phyloP scores from a whole-genome alignment of 2,113 vertebrate species.

The Arenaria interpres region DNA sequence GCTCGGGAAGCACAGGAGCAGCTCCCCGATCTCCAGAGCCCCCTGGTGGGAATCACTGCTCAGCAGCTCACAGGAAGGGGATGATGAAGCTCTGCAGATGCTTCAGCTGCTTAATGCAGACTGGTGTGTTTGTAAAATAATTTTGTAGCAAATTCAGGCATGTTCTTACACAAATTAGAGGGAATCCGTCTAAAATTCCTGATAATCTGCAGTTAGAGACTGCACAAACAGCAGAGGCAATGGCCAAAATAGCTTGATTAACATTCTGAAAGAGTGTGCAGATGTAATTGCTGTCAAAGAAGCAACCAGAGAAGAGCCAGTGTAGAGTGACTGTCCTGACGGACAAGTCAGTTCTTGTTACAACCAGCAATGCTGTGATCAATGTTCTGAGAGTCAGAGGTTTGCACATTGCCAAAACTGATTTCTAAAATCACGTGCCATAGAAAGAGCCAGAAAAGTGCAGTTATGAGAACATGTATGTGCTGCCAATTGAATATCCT shows the following conservation, averaged over 20 bases:
- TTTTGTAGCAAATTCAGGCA: background rate
- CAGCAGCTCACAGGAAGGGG: background rate
- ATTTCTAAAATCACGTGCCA: background rate
- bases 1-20: background rate
- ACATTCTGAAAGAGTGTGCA: background rate
- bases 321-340: background rate
- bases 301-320: background rate
- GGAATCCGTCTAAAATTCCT: background rate
- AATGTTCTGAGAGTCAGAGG: background rate
- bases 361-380: background rate
- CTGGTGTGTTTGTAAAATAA: background rate
- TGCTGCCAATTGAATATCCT: background rate
- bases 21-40: conserved; percentile 8
- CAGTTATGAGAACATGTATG: background rate
- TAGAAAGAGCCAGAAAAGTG: background rate
- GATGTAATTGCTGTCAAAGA: background rate
- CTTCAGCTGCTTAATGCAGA: background rate
- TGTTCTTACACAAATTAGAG: background rate
- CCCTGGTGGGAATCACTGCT: conserved; percentile 45
- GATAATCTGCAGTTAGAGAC: background rate
- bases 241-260: background rate
- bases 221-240: background rate
- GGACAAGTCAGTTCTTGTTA: background rate
- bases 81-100: background rate
- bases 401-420: background rate